A percentile compares a stretch with the other conserved stretches of the same genome.
Evolutionary conservation across 2,113 vertebrate species (phyloP).

Genomic region (Dromaius novaehollandiae): DNA sequence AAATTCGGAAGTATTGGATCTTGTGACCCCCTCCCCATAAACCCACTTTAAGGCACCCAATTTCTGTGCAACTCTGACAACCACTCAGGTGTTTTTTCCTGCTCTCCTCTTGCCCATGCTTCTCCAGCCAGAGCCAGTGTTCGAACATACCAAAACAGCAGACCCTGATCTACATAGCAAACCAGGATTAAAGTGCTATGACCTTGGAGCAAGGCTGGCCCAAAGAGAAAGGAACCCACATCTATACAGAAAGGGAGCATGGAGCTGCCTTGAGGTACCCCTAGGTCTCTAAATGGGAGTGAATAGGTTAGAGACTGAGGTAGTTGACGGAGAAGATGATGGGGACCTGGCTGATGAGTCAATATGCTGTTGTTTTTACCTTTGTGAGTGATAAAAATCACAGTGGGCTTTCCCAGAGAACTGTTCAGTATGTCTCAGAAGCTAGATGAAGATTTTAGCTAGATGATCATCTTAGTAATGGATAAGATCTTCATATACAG

Average conservation of each 20-base stretch:
- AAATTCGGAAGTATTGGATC: neutral
- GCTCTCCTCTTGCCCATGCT: neutral
- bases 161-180: neutral
- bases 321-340: neutral
- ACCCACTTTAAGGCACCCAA: neutral
- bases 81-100: rapidly evolving
- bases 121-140: neutral
- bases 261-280: too few species aligned
- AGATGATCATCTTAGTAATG: neutral
- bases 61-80: neutral
- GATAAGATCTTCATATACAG: neutral
- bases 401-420: neutral
- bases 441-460: neutral
- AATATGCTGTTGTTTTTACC: too few species aligned
- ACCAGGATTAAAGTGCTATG: neutral
- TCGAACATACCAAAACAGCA: neutral
- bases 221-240: neutral
- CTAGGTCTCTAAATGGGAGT: too few species aligned
- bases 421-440: neutral
- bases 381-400: neutral
- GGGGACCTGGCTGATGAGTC: rapidly evolving
- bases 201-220: neutral
- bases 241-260: too few species aligned
- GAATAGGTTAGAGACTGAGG: neutral
- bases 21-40: neutral